Conservation (phyloP, 2,113 vertebrate genomes). For the Callospermophilus lateralis region DNA sequence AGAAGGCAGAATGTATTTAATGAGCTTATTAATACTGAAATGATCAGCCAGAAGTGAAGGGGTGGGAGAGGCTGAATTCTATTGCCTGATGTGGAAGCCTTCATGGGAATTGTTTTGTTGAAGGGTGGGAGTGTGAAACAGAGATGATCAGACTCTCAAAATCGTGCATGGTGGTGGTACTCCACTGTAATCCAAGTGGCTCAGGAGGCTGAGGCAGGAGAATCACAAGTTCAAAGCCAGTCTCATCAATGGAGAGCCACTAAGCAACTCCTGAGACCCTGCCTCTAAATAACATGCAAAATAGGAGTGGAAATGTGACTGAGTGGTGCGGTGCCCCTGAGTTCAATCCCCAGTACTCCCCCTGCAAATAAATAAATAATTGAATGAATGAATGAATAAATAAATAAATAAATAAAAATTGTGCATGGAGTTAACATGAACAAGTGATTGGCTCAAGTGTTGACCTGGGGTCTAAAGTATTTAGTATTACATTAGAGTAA, state of each 20-base stretch:
- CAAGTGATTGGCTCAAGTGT: background rate
- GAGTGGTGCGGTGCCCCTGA: too few relatives aligned
- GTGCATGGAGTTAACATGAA: background rate
- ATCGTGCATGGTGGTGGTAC: background rate
- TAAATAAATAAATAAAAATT: background rate
- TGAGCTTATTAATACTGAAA: background rate
- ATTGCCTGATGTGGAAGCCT: background rate
- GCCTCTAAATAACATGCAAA: too few relatives aligned
- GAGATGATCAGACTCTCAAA: background rate
- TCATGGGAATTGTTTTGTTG: background rate
- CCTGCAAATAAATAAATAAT: too few relatives aligned
- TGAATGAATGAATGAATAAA: too few relatives aligned
- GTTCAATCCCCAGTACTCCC: too few relatives aligned
- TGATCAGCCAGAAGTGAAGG: background rate
- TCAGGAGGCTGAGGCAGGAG: too few relatives aligned
- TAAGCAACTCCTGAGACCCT: too few relatives aligned
- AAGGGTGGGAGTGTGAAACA: background rate
- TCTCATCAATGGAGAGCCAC: too few relatives aligned
- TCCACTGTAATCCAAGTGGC: too few relatives aligned
- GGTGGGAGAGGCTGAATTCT: background rate
- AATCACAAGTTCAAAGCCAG: too few relatives aligned
- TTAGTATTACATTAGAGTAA: background rate
- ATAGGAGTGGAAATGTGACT: too few relatives aligned
- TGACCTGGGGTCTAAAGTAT: background rate
- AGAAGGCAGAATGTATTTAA: background rate